These are phyloP conservation scores for Scolanthus callimorphus DNA, from an alignment of 92 coral and sea anemone genomes.

Conservation along the genomic window DNA sequence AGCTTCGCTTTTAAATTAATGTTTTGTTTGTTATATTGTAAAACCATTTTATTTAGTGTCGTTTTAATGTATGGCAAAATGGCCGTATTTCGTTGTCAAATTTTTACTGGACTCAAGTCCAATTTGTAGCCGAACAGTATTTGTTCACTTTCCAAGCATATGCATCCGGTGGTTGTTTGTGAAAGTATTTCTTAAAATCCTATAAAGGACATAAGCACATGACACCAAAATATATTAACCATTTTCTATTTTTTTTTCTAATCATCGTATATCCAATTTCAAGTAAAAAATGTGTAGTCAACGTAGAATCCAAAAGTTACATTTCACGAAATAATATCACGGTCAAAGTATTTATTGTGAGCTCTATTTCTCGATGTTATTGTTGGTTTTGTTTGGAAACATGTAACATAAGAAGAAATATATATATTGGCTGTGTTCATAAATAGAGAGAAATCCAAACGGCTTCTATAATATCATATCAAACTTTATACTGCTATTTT, in stretches of 20 bases:
- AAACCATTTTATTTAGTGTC: not conserved
- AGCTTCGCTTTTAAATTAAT: not conserved
- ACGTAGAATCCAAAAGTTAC: not conserved
- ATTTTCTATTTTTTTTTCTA: too few species aligned
- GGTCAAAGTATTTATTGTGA: not conserved
- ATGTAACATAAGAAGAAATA: not conserved
- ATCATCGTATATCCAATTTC: not conserved
- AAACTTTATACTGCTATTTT: not conserved
- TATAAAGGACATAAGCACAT: constrained; percentile 2
- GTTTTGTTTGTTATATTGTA: too few species aligned
- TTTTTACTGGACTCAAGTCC: not conserved
- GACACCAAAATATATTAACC: not conserved
- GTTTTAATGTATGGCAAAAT: not conserved
- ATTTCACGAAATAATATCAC: not conserved
- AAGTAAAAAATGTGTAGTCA: not conserved
- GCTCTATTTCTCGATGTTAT: not conserved
- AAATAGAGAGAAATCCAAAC: not conserved
- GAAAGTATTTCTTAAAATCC: not conserved
- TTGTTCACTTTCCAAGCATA: not conserved
- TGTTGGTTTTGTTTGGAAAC: not conserved
- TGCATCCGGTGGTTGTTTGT: not conserved
- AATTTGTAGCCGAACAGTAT: not conserved
- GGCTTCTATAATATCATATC: not conserved
- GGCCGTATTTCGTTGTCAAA: too few species aligned
- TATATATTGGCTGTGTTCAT: not conserved